Evolutionary conservation across 1,140 invertebrate species (phyloP).

Genomic region (Bacillus rossius): DNA sequence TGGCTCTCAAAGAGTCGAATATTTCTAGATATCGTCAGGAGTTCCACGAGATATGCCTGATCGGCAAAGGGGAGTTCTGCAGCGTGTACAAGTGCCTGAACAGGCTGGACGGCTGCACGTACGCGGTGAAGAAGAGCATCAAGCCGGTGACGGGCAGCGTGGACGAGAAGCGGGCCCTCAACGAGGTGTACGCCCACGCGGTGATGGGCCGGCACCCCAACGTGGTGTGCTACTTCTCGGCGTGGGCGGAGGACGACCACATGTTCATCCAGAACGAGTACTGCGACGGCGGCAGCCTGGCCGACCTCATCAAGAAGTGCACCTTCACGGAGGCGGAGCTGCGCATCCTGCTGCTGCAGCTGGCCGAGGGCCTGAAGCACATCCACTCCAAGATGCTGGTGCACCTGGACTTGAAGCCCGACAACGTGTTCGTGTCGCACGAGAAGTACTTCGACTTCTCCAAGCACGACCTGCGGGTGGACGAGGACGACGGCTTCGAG

Average conservation of each 20-base stretch:
- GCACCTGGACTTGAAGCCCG: slow-evolving; percentile 92
- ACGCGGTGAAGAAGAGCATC: slow-evolving; percentile 85
- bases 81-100: slow-evolving; percentile 86
- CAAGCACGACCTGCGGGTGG: no score
- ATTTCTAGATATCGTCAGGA: slow-evolving; percentile 81
- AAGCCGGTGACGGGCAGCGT: slow-evolving; percentile 71
- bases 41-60: slow-evolving; percentile 69
- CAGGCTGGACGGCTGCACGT: slow-evolving; percentile 83
- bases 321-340: slow-evolving; percentile 54
- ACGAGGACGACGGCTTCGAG: slow-evolving; percentile 69
- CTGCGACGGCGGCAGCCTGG: slow-evolving; percentile 81
- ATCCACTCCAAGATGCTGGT: slow-evolving; percentile 85
- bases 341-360: slow-evolving; percentile 62
- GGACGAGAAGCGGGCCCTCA: slow-evolving; percentile 75
- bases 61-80: slow-evolving; percentile 83
- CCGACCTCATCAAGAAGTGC: slow-evolving; percentile 49
- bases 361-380: slow-evolving; percentile 50
- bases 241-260: slow-evolving; percentile 89
- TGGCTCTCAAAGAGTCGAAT: slow-evolving; percentile 69
- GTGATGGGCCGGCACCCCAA: slow-evolving; percentile 83
- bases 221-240: slow-evolving; percentile 87
- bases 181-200: slow-evolving; percentile 90
- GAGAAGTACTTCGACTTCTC: no score
- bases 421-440: slow-evolving; percentile 79
- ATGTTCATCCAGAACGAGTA: slow-evolving; percentile 93